Evolutionary conservation across 2,888 invertebrate species (phyloP).

Genomic region (Drosophila cognata): DNA sequence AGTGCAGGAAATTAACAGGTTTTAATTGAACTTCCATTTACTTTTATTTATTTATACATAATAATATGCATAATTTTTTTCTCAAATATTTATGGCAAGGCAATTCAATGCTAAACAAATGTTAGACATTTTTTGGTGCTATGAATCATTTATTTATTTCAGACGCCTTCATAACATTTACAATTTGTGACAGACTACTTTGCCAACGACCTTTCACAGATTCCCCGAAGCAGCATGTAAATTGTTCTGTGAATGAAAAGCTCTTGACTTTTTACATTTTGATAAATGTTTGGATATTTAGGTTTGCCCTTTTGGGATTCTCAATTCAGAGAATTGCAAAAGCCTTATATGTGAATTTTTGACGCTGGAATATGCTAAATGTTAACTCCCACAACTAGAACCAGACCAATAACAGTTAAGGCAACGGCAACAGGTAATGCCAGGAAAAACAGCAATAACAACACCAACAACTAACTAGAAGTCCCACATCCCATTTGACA

Average conservation of each 20-base stretch:
- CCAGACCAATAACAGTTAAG: constrained; percentile 13
- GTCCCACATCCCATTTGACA: constrained; percentile 54
- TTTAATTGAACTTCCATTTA: background rate
- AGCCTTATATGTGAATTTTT: constrained; percentile 18
- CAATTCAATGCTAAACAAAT: background rate
- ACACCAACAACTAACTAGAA: constrained; percentile 8
- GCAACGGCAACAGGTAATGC: constrained; percentile 27
- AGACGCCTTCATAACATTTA: background rate
- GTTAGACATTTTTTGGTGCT: background rate
- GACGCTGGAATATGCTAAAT: constrained; percentile 40
- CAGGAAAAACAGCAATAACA: background rate
- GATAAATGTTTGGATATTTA: constrained; percentile 13
- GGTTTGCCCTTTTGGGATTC: constrained; percentile 31
- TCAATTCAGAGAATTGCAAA: constrained; percentile 32
- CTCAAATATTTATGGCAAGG: background rate
- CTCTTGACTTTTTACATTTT: constrained; percentile 1
- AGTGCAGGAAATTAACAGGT: background rate
- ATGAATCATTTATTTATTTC: background rate
- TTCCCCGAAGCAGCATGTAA: background rate
- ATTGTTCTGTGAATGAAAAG: background rate
- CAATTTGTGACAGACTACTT: background rate
- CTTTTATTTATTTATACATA: background rate
- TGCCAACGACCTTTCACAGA: background rate
- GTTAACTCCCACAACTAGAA: constrained; percentile 38
- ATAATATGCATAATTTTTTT: background rate